Evolutionary conservation across 1,140 invertebrate genomes (phyloP).

Genomic region (Dysdera silvatica): DNA sequence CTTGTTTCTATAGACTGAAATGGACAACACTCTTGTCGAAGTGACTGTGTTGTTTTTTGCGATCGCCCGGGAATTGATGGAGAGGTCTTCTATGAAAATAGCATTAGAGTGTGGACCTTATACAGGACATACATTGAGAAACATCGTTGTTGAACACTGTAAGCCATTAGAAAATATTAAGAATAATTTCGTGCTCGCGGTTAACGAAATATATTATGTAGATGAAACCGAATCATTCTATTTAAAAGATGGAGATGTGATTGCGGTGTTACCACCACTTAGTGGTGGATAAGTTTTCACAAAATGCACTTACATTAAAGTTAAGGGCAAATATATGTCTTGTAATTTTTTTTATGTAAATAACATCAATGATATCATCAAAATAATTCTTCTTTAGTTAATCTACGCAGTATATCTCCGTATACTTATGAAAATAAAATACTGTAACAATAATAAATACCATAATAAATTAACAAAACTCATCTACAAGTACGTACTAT

Average conservation of each 20-base stretch:
- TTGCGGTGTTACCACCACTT: slow-evolving; percentile 29
- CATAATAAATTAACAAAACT: no score
- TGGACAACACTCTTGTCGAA: neutral
- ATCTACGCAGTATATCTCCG: no score
- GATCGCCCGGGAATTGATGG: slow-evolving; percentile 26
- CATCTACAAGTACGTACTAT: no score
- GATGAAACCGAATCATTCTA: neutral
- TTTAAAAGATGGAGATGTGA: slow-evolving; percentile 28
- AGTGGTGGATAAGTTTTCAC: slow-evolving; percentile 32
- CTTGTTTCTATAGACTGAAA: neutral
- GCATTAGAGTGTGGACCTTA: neutral
- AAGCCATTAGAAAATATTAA: neutral
- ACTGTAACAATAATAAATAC: no score
- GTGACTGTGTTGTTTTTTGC: slow-evolving; percentile 32
- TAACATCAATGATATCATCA: no score
- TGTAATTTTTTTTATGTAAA: no score
- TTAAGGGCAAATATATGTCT: no score
- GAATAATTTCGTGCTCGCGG: slow-evolving; percentile 15
- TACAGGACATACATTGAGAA: neutral
- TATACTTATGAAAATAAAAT: no score
- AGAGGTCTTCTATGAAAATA: slow-evolving; percentile 4
- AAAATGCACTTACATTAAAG: no score
- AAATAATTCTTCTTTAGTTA: no score
- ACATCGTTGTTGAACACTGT: slow-evolving; percentile 1
- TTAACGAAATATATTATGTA: slow-evolving; percentile 30